Conservation (phyloP, 1,140 invertebrate genomes). For the Neodiprion pinetum region DNA sequence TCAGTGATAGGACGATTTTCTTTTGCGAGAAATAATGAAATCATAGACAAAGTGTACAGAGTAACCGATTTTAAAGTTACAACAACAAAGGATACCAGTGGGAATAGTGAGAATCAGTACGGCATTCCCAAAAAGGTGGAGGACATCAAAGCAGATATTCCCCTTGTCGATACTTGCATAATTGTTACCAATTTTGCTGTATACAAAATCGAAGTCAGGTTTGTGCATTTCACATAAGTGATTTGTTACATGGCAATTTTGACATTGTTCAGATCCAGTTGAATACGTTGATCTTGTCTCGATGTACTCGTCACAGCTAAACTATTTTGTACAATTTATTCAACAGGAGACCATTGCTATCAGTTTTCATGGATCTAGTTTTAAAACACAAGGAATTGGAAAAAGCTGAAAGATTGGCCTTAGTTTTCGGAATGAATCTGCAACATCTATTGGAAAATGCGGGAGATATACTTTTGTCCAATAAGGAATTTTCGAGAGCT, state of each 20-base stretch:
- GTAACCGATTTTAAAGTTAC: constrained; percentile 51
- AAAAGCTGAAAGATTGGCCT: constrained; percentile 64
- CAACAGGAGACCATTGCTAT: constrained; percentile 68
- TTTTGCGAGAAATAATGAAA: constrained; percentile 60
- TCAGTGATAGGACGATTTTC: constrained; percentile 64
- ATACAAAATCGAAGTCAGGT: constrained; percentile 75
- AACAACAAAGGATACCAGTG: constrained; percentile 31
- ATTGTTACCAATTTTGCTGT: constrained; percentile 74
- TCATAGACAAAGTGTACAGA: constrained; percentile 60
- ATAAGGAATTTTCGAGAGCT: constrained; percentile 71
- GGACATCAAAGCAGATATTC: constrained; percentile 62
- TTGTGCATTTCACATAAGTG: constrained; percentile 22
- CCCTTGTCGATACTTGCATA: constrained; percentile 71
- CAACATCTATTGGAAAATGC: constrained; percentile 75
- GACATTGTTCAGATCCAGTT: neutral
- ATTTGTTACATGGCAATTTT: constrained; percentile 16
- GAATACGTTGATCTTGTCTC: neutral
- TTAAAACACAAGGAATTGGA: constrained; percentile 64
- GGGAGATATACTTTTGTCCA: constrained; percentile 73
- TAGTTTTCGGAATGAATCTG: constrained; percentile 71
- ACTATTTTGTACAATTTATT: neutral
- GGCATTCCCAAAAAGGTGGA: constrained; percentile 59
- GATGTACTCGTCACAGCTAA: constrained; percentile 20
- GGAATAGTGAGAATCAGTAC: constrained; percentile 50
- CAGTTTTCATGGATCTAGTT: constrained; percentile 72